Percentiles rank a stretch among this genome's conserved stretches.
Evolutionary conservation across 2,888 invertebrate species (phyloP).

Genomic region (Mesoligia furuncula): DNA sequence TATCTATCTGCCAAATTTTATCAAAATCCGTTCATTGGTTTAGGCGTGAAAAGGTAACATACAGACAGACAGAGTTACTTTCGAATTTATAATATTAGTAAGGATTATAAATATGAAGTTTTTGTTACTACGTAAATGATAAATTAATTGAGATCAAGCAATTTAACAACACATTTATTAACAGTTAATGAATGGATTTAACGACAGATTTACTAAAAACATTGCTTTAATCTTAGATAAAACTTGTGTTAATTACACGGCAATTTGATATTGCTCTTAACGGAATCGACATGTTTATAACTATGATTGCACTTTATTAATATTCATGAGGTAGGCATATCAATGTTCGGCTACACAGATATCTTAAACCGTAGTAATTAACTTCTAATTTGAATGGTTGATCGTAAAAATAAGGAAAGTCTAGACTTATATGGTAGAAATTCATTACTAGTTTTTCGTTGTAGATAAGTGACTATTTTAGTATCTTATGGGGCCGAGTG

Average conservation of each 20-base stretch:
- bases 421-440: constrained; percentile 22
- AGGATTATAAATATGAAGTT: background rate
- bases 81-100: too few relatives aligned
- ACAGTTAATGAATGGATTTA: constrained; percentile 17
- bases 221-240: constrained; percentile 26
- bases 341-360: constrained; percentile 48
- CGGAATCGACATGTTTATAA: constrained; percentile 60
- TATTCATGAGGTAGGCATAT: constrained; percentile 62
- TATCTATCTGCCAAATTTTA: too few relatives aligned
- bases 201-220: constrained; percentile 42
- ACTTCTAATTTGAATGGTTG: constrained; percentile 48
- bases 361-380: constrained; percentile 57
- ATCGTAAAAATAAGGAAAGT: constrained; percentile 41
- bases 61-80: too few relatives aligned
- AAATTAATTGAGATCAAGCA: background rate
- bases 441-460: constrained; percentile 26
- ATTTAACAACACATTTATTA: constrained; percentile 18
- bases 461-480: background rate
- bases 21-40: too few relatives aligned
- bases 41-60: too few relatives aligned
- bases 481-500: background rate
- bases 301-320: constrained; percentile 63
- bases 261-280: constrained; percentile 55
- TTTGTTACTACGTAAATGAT: background rate
- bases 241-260: constrained; percentile 42